Conservation (phyloP, 2,113 vertebrate species). For the Numenius arquata region DNA sequence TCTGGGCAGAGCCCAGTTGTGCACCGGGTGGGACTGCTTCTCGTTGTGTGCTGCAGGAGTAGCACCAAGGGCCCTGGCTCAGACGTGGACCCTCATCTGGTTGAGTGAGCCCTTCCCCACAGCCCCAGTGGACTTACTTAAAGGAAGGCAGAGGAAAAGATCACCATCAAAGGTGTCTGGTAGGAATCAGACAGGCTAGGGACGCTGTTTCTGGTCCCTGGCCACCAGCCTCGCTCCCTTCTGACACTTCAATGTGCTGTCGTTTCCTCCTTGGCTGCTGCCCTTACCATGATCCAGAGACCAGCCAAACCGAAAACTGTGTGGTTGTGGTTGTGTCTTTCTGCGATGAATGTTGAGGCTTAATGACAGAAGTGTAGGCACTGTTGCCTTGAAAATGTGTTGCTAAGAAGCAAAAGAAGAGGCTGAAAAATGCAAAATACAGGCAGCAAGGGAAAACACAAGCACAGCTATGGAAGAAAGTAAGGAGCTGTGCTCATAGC, state of each 20-base stretch:
- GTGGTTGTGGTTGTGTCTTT: not conserved
- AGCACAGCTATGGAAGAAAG: not conserved
- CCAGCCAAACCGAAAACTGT: not conserved
- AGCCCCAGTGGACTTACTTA: not conserved
- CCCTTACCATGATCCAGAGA: not conserved
- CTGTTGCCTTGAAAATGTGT: slow-evolving; percentile 4
- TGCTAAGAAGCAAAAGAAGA: slow-evolving; percentile 31
- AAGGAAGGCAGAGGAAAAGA: not conserved
- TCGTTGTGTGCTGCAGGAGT: not conserved
- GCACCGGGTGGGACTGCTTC: not conserved
- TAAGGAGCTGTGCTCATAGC: not conserved
- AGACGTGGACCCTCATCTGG: not conserved
- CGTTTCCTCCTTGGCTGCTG: not conserved
- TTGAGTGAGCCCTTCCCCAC: not conserved
- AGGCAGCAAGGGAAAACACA: not conserved
- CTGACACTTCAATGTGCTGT: not conserved
- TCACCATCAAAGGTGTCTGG: not conserved
- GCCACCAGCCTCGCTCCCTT: not conserved
- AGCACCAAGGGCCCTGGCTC: not conserved
- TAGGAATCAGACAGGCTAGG: not conserved
- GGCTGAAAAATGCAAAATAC: not conserved
- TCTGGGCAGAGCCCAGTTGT: not conserved
- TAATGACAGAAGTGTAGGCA: not conserved
- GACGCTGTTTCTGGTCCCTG: not conserved
- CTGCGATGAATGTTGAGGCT: not conserved